Evolutionary conservation across 2,797 vertebrate genomes (phyloP), one percentile per base, ranked within the genome.

Genomic region (Gymnopithys bicolor): DNA sequence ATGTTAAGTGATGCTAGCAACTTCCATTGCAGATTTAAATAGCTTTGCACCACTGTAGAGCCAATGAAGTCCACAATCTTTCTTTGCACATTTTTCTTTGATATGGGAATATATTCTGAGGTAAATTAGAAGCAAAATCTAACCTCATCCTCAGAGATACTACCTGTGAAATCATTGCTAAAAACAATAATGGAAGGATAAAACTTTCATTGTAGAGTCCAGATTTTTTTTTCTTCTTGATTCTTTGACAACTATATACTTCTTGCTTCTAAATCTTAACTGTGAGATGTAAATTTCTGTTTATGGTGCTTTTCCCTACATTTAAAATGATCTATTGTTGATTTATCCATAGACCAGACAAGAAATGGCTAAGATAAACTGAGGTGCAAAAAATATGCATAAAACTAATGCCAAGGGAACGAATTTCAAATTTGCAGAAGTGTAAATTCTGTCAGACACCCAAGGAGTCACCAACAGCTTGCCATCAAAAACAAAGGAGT

Each of bases 311-410:
- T 85, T 86, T 93, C 78, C 11, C 32, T 80, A 21, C 32, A 91
- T 88, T 86, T 79, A 8, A 67, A 74, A 25, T 39, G 5, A 70
- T 63, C 41, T 76, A 9, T 58, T 64, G 21, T 35, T 73, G 73
- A 75, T 87, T 91, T 85, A 83, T 85, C 39, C 28, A 70, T 8
- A 83, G 59, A 91, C 18, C 7, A 71, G 32, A 58, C 53, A 56
- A 93, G 87, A 58, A 33, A 74, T 16, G 33, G 56, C 45, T 64
- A 80, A 94, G 52, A 91, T 82, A 63, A 92, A 94, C 64, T 55
- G 30, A 92, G 13, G n/a, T 94, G 62, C 84, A 91, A 81, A 95
- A 96, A 94, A 37, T 70, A 32, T 30, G 15, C 71, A 23, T 75
- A 90, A 87, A 53, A 93, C 49, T 90, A 90, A 68, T 69, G 12